These are phyloP conservation scores for Herminia tarsipennalis DNA, from an alignment of 2,888 invertebrate species.

Conservation along the genomic window DNA sequence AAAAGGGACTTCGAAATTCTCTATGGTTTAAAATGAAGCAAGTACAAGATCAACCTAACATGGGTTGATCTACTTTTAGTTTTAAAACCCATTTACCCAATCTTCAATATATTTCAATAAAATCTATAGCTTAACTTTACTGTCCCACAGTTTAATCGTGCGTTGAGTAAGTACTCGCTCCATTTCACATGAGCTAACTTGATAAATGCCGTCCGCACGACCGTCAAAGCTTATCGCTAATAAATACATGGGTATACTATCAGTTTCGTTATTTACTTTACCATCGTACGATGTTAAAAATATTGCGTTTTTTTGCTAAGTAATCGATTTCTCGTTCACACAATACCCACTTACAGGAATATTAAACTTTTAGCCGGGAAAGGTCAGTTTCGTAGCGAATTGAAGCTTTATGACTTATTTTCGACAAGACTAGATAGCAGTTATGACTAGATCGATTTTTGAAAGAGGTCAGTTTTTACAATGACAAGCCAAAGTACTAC, in stretches of 20 bases:
- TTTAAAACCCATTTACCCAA: neutral
- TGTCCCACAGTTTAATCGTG: slow-evolving; percentile 9
- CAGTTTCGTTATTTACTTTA: slow-evolving; percentile 15
- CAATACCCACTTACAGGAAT: too few relatives aligned
- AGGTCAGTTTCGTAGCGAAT: too few relatives aligned
- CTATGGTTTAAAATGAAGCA: too few relatives aligned
- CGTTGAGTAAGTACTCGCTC: slow-evolving; percentile 44
- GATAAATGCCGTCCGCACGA: slow-evolving; percentile 62
- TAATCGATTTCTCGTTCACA: too few relatives aligned
- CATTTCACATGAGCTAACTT: slow-evolving; percentile 64
- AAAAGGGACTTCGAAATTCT: too few relatives aligned
- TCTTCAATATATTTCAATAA: neutral
- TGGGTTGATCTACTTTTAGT: neutral
- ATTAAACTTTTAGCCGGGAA: too few relatives aligned
- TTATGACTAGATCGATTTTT: too few relatives aligned
- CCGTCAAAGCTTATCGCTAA: slow-evolving; percentile 42
- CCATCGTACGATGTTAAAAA: neutral
- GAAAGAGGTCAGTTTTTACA: too few relatives aligned
- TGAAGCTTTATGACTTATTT: too few relatives aligned
- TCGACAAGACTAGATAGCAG: too few relatives aligned
- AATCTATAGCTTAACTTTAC: slow-evolving; percentile 16
- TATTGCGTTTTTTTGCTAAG: neutral
- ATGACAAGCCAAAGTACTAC: too few relatives aligned
- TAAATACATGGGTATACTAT: slow-evolving; percentile 17
- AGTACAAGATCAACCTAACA: too few relatives aligned